These are phyloP conservation scores for Edolisoma coerulescens DNA, from an alignment of 2,113 vertebrate genomes.

Conservation along the genomic window DNA sequence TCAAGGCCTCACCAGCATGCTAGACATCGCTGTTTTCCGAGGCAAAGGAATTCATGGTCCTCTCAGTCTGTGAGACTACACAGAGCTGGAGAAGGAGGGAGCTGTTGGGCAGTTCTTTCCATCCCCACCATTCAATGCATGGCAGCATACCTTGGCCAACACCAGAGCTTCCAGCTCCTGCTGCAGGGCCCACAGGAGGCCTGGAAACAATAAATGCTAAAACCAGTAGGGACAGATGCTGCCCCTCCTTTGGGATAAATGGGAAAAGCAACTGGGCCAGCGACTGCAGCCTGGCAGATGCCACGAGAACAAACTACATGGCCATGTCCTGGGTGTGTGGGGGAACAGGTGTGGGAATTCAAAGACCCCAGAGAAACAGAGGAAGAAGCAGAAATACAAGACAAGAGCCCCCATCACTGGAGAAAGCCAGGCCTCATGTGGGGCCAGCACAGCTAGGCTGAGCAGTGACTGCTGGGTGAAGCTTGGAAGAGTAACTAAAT, in stretches of 20 bases:
- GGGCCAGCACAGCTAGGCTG: neutral
- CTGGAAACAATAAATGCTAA: neutral
- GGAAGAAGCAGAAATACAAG: neutral
- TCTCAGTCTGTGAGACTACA: neutral
- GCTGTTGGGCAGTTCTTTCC: neutral
- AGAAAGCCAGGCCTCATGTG: neutral
- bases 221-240: neutral
- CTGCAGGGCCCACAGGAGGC: neutral
- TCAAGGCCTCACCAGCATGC: neutral
- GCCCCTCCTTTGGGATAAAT: neutral
- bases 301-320: fast-evolving
- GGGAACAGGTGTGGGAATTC: neutral
- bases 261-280: neutral
- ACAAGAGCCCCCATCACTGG: neutral
- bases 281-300: neutral
- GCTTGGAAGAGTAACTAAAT: neutral
- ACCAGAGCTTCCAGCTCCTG: neutral
- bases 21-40: neutral
- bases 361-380: neutral
- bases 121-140: neutral
- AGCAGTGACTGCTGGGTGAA: neutral
- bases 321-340: fast-evolving
- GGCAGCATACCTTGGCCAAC: neutral
- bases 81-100: neutral
- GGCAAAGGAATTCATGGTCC: neutral